Evolutionary conservation across 92 coral and sea anemone species (phyloP), one percentile per base, ranked within the genome.

Genomic region (Bergia puertoricense): DNA sequence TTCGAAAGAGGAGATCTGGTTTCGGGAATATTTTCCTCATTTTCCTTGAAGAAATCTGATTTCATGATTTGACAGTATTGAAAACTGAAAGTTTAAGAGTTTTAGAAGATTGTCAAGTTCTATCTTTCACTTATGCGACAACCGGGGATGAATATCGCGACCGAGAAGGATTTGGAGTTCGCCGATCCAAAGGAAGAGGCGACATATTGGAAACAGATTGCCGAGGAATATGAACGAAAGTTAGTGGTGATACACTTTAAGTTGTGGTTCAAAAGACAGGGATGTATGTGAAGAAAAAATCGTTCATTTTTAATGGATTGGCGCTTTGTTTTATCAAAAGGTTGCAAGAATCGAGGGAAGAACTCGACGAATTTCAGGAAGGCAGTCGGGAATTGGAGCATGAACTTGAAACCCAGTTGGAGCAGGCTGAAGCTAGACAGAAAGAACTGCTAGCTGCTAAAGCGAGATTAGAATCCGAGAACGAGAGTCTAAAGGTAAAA

Each of bases 121-220:
- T 89, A 88, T 44, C 86, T 93, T 90, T 94, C 76, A 95, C 98
- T 79, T 95, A 97, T 97, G 98, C 96, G 99, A 92, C 98, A 93
- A 92, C 93, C 95, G 94, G 99, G 99, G 90, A 97, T 97, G 99
- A 97, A 92, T 94, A 93, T 93, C 83, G 91, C 96, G 92, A 91
- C 94, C 92, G 98, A 96, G 82, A 93, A 97, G 94, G 98, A 95
- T 90, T 90, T 94, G 93, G 97, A 96, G 93, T 97, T 97, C 96
- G 98, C 97, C 94, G 98, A 97, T 85, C 97, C 99, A 88, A 94
- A 94, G 88, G 99, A 97, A 94, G 99, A 97, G 96, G 99, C 98
- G 92, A 93, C 94, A 82, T 97, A 97, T 89, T 97, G 99, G 99
- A 94, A 92, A 88, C 96, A 97, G 87, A 77, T 97, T 66, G 98